Percentiles rank a stretch among this genome's conserved stretches.
These are phyloP conservation scores for Argyrosomus japonicus DNA, from an alignment of 2,113 vertebrate genomes.

Conservation along the genomic window DNA sequence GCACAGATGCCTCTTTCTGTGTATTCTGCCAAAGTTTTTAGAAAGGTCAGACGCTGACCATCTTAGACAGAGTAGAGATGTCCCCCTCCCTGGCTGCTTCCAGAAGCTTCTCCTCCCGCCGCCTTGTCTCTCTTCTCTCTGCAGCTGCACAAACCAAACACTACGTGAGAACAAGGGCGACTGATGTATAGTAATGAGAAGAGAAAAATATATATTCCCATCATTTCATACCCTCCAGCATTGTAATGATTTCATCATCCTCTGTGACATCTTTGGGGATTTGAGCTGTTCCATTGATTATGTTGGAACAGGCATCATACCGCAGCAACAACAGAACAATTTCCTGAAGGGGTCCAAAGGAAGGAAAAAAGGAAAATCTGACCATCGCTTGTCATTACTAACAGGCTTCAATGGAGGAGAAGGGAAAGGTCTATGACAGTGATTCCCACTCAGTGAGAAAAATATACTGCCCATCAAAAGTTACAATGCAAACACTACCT, in stretches of 20 bases:
- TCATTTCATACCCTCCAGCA: constrained; percentile 93
- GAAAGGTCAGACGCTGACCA: constrained; percentile 83
- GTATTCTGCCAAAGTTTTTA: constrained; percentile 2
- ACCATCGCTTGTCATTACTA: constrained; percentile 15
- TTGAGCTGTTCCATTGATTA: constrained; percentile 92
- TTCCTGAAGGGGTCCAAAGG: constrained; percentile 81
- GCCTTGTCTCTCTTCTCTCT: constrained; percentile 90
- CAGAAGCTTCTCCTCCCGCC: constrained; percentile 88
- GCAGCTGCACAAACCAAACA: constrained; percentile 84
- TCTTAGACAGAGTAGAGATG: constrained; percentile 81
- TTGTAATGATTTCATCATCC: constrained; percentile 92
- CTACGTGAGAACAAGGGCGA: constrained; percentile 40
- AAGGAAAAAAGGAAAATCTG: neutral
- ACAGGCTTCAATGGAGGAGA: constrained; percentile 3
- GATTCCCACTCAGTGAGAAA: neutral
- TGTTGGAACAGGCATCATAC: constrained; percentile 86
- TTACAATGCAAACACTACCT: neutral
- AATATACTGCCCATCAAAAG: neutral
- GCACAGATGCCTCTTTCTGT: too few species aligned
- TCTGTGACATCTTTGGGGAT: constrained; percentile 91
- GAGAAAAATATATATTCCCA: neutral
- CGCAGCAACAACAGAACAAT: constrained; percentile 92
- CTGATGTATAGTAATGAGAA: constrained; percentile 51
- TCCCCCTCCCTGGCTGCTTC: constrained; percentile 91
- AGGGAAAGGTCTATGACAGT: constrained; percentile 3